Conservation (phyloP, 2,888 invertebrate genomes). For the Spisula subtruncata region DNA sequence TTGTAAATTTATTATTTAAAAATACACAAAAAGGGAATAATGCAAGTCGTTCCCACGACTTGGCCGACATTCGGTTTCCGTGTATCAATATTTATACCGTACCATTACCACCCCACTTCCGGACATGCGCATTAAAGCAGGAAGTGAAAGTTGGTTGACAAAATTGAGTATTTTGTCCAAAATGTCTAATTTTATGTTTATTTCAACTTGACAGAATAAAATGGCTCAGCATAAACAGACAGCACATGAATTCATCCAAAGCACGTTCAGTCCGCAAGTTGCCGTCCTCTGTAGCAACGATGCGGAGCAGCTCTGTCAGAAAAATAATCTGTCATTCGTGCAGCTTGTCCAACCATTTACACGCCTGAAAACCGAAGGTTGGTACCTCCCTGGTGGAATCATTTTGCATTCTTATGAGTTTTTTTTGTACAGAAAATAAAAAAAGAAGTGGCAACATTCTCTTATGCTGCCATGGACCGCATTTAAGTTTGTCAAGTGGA, state of each 20-base stretch:
- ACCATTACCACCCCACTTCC: constrained; percentile 45
- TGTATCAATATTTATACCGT: neutral
- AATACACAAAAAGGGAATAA: too few relatives aligned
- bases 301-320: constrained; percentile 95
- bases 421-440: neutral
- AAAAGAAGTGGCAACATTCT: too few relatives aligned
- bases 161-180: constrained; percentile 34
- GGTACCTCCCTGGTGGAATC: neutral
- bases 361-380: constrained; percentile 91
- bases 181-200: constrained; percentile 24
- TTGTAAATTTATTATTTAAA: too few relatives aligned
- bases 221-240: constrained; percentile 88
- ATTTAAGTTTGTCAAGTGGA: too few relatives aligned
- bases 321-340: constrained; percentile 96
- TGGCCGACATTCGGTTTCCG: neutral
- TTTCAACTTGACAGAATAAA: constrained; percentile 21
- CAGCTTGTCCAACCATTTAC: constrained; percentile 97
- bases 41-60: too few relatives aligned
- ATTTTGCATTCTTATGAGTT: neutral
- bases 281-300: constrained; percentile 94
- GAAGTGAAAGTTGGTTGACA: constrained; percentile 46
- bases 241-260: constrained; percentile 93
- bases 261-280: constrained; percentile 96
- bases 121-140: constrained; percentile 41
- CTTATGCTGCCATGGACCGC: too few relatives aligned